These are phyloP conservation scores for Aphelocoma californica DNA, from an alignment of 2,797 vertebrate genomes.

Conservation along the genomic window DNA sequence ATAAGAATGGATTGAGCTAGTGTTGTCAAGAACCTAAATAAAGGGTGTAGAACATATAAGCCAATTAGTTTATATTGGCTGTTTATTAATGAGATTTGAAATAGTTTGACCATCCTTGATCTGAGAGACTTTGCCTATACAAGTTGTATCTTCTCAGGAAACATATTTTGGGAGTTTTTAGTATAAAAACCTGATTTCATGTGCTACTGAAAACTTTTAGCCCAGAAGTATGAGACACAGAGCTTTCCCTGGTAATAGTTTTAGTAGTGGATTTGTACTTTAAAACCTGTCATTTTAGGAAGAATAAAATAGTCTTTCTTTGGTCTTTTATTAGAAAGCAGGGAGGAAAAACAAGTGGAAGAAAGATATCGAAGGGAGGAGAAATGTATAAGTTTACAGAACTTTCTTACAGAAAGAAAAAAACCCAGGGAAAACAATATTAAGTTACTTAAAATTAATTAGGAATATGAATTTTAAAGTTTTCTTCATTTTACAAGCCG, in stretches of 20 bases:
- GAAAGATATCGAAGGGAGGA: not conserved
- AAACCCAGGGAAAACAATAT: not conserved
- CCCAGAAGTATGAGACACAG: not conserved
- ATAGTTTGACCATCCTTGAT: not conserved
- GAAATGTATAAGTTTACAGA: not conserved
- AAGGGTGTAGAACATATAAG: slow-evolving; percentile 50
- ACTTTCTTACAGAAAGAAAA: not conserved
- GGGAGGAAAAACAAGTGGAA: not conserved
- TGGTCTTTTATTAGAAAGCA: not conserved
- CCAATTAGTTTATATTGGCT: slow-evolving; percentile 34
- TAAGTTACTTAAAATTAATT: not conserved
- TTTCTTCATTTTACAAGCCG: not conserved
- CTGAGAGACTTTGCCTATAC: not conserved
- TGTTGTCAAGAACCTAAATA: slow-evolving; percentile 39
- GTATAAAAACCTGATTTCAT: not conserved
- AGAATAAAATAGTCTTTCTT: not conserved
- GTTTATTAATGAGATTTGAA: slow-evolving; percentile 42
- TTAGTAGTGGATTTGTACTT: not conserved
- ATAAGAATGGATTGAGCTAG: slow-evolving; percentile 39
- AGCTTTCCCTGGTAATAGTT: not conserved
- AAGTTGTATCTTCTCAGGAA: not conserved
- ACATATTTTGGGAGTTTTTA: not conserved
- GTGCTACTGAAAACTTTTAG: not conserved
- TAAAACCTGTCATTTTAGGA: not conserved
- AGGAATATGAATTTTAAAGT: not conserved